These are phyloP conservation scores for Druon quercuslanigerum DNA, from an alignment of 1,140 invertebrate genomes.

Conservation along the genomic window DNA sequence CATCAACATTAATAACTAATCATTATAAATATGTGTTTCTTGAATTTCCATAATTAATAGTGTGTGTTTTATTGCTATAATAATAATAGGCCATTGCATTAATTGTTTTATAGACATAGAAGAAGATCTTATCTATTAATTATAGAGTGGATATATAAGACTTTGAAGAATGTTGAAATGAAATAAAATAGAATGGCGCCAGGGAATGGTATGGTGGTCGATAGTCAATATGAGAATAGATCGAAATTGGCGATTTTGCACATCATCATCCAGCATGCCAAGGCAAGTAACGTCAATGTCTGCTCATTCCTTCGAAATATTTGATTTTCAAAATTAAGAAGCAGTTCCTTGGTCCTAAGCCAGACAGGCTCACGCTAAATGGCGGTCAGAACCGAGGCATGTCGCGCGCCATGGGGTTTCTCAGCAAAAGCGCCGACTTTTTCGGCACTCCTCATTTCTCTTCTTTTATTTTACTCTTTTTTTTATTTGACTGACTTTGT, in stretches of 20 bases:
- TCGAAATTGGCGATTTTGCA: conserved; percentile 46
- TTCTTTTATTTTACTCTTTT: conserved; percentile 27
- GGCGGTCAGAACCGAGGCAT: conserved; percentile 52
- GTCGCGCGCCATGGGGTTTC: conserved; percentile 55
- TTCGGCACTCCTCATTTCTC: conserved; percentile 35
- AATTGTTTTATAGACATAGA: conserved; percentile 15
- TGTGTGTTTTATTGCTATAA: background rate
- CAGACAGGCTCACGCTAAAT: conserved; percentile 57
- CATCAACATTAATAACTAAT: too few relatives aligned
- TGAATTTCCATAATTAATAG: background rate
- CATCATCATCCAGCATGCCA: conserved; percentile 40
- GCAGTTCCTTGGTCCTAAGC: conserved; percentile 50
- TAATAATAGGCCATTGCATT: conserved; percentile 12
- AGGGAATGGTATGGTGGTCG: conserved; percentile 20
- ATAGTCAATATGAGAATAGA: background rate
- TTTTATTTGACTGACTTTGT: conserved; percentile 35
- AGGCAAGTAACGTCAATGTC: conserved; percentile 37
- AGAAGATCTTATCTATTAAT: conserved; percentile 24
- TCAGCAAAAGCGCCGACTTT: conserved; percentile 50
- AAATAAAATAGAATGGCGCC: conserved; percentile 29
- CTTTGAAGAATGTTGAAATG: conserved; percentile 24
- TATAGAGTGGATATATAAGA: conserved; percentile 27
- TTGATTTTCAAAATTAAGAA: conserved; percentile 56
- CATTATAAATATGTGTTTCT: background rate
- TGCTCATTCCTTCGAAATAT: conserved; percentile 48